Base-by-base conservation (phyloP, 2,113 vertebrate genomes). In the Oreochromis niloticus region DNA sequence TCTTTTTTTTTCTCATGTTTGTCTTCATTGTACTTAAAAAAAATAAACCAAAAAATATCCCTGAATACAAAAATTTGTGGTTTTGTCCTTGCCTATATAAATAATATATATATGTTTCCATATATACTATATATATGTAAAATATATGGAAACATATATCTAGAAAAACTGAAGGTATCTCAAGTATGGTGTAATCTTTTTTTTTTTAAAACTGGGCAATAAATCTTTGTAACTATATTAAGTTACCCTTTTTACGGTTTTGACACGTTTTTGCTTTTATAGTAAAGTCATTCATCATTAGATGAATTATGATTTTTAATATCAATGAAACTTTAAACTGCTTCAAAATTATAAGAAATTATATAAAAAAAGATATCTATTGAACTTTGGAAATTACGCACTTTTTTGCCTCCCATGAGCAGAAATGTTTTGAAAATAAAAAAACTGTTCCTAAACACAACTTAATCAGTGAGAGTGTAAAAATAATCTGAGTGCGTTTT, bases 201-300 rank as follows among this genome's bases (percentile, higher is more conserved):
- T 22, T 22, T 41, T 41, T 41, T 43, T 1, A 1, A 71, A 71
- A 43, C 66, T 71, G 12, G 36, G 36, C 19, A 24, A 71, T 71
- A 71, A 1, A 46, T 24, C n/a, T 24, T 46, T 43, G 9, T 66
- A 22, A 0, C 13, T 10, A 27, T 43, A 43, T 24, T 43, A 14
- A 24, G 39, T 71, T 73, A 10, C 13, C 13, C n/a, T 73, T 73
- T 73, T 24, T 16, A 22, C 13, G 46, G 39, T 46, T 73, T 43
- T 46, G 27, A 46, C 0, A 27, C 0, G 0, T 24, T 71, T 10
- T 43, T 73, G 2, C n/a, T 46, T 41, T 73, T 73, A 73, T 16
- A 6, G 2, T 46, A 24, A 71, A 43, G 0, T 73, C 39, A 43
- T 43, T 73, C 7, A 1, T 73, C 13, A 71, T 63, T 63, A 63